Evolutionary conservation across 2,888 invertebrate genomes (phyloP), one percentile per base, ranked within the genome.

Genomic region (Pediacus dermestoides): DNA sequence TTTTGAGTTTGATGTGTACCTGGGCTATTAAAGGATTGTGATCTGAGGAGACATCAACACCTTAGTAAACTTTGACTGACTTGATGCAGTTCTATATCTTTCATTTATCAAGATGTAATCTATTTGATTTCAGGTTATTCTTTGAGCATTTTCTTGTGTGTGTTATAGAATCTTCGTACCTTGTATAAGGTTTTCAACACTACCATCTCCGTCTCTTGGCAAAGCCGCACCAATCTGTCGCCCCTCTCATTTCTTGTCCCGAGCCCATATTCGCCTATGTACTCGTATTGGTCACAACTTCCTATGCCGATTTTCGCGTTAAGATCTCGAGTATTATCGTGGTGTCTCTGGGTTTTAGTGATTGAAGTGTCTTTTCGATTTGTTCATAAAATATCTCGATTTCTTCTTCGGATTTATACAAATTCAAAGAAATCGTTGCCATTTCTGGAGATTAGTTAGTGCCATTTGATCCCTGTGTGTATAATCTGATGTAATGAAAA

Each of bases 121-220:
- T 18, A 52, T 56, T 42, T 56, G 53, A 39, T 56, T 57, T 44
- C 35, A 37, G 10, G 14, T 25, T 31, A 21, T 55, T 46, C 11
- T 34, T 37, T 13, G 48, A 49, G 11, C 48, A 49, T 34, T 38
- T 53, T 53, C 53, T 54, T 8, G 55, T n/a, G n/a, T n/a, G n/a
- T n/a, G n/a, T n/a, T 56, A 23, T 48, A 46, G 18, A 56, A 23
- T 42, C 52, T 28, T 26, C 48, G 49, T 22, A 53, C 40, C 41
- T 52, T 47, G 25, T 38, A 55, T 18, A 44, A 46, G 23, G 53
- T 56, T 41, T 58, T 57, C 27, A 44, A 39, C 15, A 53, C 44
- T 11, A 44, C 27, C 13, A 49, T 36, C 22, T 48, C 27, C 8
- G 39, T 22, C 28, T 57, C 49, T 39, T 32, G n/a, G 28, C 48